Conservation (phyloP, 1,140 invertebrate genomes). For the Drosophila hydei region DNA sequence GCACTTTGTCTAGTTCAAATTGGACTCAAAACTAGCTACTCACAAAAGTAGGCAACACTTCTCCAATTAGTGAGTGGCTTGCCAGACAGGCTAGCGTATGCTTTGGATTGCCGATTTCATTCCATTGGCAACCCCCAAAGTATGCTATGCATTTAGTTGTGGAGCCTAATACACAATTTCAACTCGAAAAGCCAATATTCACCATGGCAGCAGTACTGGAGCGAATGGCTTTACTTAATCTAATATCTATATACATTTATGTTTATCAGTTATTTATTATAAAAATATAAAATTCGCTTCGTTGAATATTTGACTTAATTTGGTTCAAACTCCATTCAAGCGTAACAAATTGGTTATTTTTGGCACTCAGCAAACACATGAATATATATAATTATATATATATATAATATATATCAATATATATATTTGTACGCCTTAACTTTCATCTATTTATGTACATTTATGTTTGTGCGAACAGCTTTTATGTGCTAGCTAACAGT, state of each 20-base stretch:
- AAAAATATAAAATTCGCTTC: no score
- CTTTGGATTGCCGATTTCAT: conserved; percentile 23
- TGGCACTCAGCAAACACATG: not conserved
- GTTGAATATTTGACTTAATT: no score
- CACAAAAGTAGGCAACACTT: conserved; percentile 37
- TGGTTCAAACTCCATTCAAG: not conserved
- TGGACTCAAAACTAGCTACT: conserved; percentile 10
- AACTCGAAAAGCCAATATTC: conserved; percentile 16
- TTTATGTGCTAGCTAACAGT: conserved; percentile 21
- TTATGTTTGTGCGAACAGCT: conserved; percentile 3
- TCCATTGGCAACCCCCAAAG: conserved; percentile 30
- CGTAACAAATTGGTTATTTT: conserved; percentile 33
- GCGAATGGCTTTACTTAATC: not conserved
- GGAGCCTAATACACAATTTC: not conserved
- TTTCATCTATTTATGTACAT: conserved; percentile 11
- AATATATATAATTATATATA: not conserved
- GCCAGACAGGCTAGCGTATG: conserved; percentile 22
- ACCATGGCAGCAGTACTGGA: conserved; percentile 15
- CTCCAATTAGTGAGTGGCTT: not conserved
- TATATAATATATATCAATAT: not conserved
- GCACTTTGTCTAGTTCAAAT: conserved; percentile 23
- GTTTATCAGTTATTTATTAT: not conserved
- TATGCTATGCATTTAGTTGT: conserved; percentile 36
- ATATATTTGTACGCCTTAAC: not conserved
- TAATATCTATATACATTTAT: not conserved